Base-by-base conservation (phyloP, 2,888 invertebrate species). In the Eristalis arbustorum region DNA sequence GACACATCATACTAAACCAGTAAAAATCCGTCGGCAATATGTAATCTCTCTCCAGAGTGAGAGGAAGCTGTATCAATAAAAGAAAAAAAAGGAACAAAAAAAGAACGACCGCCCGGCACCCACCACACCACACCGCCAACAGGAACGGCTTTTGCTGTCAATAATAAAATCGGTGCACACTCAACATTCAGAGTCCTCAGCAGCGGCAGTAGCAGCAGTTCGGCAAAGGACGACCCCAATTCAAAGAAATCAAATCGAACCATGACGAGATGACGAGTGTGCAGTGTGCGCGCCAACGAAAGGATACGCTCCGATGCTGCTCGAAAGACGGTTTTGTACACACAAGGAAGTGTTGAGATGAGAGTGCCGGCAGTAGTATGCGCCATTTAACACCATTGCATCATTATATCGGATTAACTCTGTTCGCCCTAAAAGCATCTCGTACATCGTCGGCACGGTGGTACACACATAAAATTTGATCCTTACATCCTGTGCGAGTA, bases 351-450 rank as follows among this genome's bases (percentile, higher is more conserved):
- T 42, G 67, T 75, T 13, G 56, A n/a, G 42, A 64, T 10, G 56
- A n/a, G 31, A 64, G 57, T 56, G 62, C 42, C 64, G 25, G 61
- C 34, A 62, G 34, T n/a, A 59, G 42, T 82, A 71, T 82, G 73
- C 74, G 62, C 63, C 83, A 79, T 87, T 87, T 87, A 87, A 83
- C 83, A 87, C 75, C 72, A 87, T 75, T 87, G 77, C 82, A 87
- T 87, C 82, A 87, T 87, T 87, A 78, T 74, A 79, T 79, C 83
- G 79, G 83, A 87, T 87, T 87, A 87, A 83, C 75, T 79, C 68
- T 83, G 74, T 79, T 78, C 66, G 63, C 61, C 66, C 67, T 25
- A 37, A 75, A 76, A 68, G 68, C 76, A 76, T 71, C 57, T 59
- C 34, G 23, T 56, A 67, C 14, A 22, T 75, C 74, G 56, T 59